Conservation (phyloP, 2,888 invertebrate genomes). For the Rotaria magnacalcarata region DNA sequence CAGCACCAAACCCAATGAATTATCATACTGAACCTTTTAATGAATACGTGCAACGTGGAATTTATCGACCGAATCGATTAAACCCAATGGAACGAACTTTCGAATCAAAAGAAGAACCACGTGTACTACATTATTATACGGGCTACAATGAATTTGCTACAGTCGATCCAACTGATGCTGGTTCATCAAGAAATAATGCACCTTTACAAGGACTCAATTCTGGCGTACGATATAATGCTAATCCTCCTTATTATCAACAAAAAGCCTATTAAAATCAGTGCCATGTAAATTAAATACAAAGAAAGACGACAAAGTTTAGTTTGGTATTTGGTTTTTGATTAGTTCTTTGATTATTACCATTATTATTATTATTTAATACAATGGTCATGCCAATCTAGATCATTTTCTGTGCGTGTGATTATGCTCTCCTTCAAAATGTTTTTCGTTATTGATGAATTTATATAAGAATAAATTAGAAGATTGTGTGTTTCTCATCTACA, state of each 20-base stretch:
- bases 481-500: no score
- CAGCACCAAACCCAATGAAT: neutral
- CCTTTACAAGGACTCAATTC: neutral
- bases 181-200: neutral
- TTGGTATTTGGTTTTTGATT: no score
- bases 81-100: neutral
- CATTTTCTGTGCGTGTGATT: no score
- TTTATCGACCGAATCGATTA: neutral
- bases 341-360: no score
- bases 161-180: neutral
- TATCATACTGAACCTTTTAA: neutral
- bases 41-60: neutral
- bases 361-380: no score
- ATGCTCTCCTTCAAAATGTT: no score
- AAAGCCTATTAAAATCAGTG: neutral
- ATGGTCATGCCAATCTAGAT: no score
- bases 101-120: neutral
- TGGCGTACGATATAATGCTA: neutral
- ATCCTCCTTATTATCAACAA: neutral
- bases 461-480: no score
- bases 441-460: no score
- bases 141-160: slow-evolving; percentile 11
- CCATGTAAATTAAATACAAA: neutral
- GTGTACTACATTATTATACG: slow-evolving; percentile 25
- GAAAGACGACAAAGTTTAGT: no score